Evolutionary conservation across 2,888 invertebrate genomes (phyloP).

Genomic region (Lumbricus terrestris): DNA sequence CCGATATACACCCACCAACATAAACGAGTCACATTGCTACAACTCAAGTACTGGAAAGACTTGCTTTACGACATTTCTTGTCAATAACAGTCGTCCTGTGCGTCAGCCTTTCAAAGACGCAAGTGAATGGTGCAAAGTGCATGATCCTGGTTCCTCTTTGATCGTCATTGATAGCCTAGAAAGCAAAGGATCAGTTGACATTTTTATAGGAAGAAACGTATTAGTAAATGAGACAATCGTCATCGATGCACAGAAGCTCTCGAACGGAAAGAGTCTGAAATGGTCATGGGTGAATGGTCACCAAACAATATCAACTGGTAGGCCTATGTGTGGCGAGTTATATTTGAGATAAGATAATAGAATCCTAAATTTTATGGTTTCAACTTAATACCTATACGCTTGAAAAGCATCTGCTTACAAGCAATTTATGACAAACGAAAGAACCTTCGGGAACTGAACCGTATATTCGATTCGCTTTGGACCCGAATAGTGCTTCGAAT

Average conservation of each 20-base stretch:
- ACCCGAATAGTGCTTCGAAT: no score
- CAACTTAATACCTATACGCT: no score
- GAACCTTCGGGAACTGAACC: no score
- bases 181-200: background rate
- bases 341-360: no score
- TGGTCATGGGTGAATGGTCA: background rate
- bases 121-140: background rate
- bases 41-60: background rate
- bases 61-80: background rate
- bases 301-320: background rate
- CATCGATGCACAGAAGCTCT: background rate
- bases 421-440: no score
- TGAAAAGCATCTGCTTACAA: no score
- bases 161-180: background rate
- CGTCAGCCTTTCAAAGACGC: background rate
- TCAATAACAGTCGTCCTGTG: background rate
- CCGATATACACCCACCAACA: background rate
- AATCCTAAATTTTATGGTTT: no score
- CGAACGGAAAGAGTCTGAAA: background rate
- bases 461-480: no score
- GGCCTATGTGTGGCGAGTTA: background rate
- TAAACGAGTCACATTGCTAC: background rate
- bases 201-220: background rate
- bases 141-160: background rate
- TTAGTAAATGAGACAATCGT: background rate